Percentiles rank a stretch among this genome's conserved stretches.
These are phyloP conservation scores for Chouioia cunea DNA, from an alignment of 2,888 invertebrate species.

Conservation along the genomic window DNA sequence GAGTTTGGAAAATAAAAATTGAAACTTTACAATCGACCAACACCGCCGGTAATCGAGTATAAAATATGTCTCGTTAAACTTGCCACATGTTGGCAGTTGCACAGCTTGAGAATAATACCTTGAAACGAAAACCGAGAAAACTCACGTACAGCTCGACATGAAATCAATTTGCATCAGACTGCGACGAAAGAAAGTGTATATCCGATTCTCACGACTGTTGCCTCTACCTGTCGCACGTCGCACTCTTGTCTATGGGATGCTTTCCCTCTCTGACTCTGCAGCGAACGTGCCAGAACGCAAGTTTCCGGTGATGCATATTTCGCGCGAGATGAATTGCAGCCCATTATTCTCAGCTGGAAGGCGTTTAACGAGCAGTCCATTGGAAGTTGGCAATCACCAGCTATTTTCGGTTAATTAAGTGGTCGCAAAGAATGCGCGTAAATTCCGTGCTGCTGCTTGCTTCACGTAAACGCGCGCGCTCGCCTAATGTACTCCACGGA, in stretches of 20 bases:
- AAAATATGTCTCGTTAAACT: too few relatives aligned
- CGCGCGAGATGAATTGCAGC: constrained; percentile 24
- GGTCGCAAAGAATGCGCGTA: constrained; percentile 1
- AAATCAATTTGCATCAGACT: constrained; percentile 37
- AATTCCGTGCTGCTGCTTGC: not conserved
- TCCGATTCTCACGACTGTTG: constrained; percentile 31
- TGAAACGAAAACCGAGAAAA: constrained; percentile 15
- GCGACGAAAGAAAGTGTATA: constrained; percentile 8
- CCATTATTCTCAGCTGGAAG: constrained; percentile 28
- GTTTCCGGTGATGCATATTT: constrained; percentile 3
- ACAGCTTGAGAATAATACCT: not conserved
- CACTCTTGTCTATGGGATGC: not conserved
- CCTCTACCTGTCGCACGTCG: constrained; percentile 13
- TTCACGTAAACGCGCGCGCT: too few relatives aligned
- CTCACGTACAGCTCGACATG: constrained; percentile 21
- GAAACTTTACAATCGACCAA: too few relatives aligned
- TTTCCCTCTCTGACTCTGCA: not conserved
- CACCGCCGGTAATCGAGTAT: too few relatives aligned
- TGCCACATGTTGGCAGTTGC: too few relatives aligned
- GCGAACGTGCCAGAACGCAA: constrained; percentile 27
- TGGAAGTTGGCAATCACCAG: constrained; percentile 25
- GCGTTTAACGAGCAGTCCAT: constrained; percentile 25
- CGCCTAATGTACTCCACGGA: too few relatives aligned
- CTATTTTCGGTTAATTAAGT: constrained; percentile 30
- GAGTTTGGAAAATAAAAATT: too few relatives aligned